phyloP scores from a whole-genome alignment of 1,140 invertebrate species.

The Thaumetopoea pityocampa region DNA sequence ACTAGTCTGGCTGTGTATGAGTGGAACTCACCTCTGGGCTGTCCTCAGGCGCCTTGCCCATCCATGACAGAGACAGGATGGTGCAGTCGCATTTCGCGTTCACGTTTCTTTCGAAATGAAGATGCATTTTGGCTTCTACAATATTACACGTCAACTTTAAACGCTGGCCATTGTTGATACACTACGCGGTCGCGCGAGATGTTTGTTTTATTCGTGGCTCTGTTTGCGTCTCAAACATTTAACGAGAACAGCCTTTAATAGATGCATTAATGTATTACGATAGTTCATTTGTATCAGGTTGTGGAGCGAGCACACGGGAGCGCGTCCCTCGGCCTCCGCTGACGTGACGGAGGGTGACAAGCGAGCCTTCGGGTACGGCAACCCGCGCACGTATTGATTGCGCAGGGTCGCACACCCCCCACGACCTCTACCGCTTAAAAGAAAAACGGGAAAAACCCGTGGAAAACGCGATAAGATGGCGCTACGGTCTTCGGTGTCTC shows the following conservation, averaged over 20 bases:
- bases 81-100: slow-evolving; percentile 96
- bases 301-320: slow-evolving; percentile 24
- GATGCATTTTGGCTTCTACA: slow-evolving; percentile 81
- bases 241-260: slow-evolving; percentile 11
- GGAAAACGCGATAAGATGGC: slow-evolving; percentile 44
- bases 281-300: slow-evolving; percentile 21
- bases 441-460: slow-evolving; percentile 45
- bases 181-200: slow-evolving; percentile 6
- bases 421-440: slow-evolving; percentile 43
- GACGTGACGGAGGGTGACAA: slow-evolving; percentile 58
- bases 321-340: slow-evolving; percentile 40
- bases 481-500: slow-evolving; percentile 20
- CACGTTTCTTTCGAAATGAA: slow-evolving; percentile 94
- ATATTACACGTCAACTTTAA: slow-evolving; percentile 23
- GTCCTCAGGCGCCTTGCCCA: slow-evolving; percentile 97
- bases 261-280: slow-evolving; percentile 28
- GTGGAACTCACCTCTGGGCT: slow-evolving; percentile 87
- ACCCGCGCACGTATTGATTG: slow-evolving; percentile 66
- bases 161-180: slow-evolving; percentile 11
- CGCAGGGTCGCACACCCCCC: slow-evolving; percentile 31
- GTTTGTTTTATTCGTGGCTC: slow-evolving; percentile 8
- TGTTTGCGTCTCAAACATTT: slow-evolving; percentile 19
- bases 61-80: slow-evolving; percentile 96
- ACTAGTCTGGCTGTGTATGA: slow-evolving; percentile 2
- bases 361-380: slow-evolving; percentile 33